Conservation (phyloP, 2,113 vertebrate species). For the Cisticola juncidis region DNA sequence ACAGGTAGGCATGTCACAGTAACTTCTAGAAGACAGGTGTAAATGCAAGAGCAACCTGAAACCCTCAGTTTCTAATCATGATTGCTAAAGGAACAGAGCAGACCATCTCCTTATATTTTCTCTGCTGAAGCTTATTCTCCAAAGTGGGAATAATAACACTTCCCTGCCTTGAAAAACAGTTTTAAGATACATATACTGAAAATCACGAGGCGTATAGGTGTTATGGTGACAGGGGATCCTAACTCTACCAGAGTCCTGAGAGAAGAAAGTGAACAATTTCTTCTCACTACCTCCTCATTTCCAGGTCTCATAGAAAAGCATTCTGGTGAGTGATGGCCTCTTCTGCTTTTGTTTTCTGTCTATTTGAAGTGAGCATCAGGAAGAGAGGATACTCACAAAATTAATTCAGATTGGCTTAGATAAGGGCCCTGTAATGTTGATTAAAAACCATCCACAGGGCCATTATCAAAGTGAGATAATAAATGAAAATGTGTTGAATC, state of each 20-base stretch:
- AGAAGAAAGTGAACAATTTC: not conserved
- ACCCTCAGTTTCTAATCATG: not conserved
- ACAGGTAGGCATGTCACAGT: not conserved
- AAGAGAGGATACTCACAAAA: not conserved
- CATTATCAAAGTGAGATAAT: slow-evolving; percentile 42
- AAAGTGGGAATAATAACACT: not conserved
- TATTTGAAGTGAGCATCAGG: not conserved
- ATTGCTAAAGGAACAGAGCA: not conserved
- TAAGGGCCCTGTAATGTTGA: slow-evolving; percentile 42
- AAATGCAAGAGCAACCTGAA: not conserved
- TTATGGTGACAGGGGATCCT: not conserved
- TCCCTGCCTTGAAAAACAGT: not conserved
- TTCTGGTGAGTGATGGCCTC: not conserved
- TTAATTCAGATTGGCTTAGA: slow-evolving; percentile 56
- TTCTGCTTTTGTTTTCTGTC: not conserved
- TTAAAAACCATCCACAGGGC: slow-evolving; percentile 41
- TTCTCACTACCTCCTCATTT: not conserved
- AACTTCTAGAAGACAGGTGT: not conserved
- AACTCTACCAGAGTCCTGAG: not conserved
- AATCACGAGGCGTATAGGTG: not conserved
- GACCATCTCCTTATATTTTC: not conserved
- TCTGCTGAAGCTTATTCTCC: not conserved
- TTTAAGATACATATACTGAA: not conserved
- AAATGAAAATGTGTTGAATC: not conserved
- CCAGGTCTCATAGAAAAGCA: not conserved